Evolutionary conservation across 2,888 invertebrate species (phyloP).

Genomic region (Augochlorella aurata): DNA sequence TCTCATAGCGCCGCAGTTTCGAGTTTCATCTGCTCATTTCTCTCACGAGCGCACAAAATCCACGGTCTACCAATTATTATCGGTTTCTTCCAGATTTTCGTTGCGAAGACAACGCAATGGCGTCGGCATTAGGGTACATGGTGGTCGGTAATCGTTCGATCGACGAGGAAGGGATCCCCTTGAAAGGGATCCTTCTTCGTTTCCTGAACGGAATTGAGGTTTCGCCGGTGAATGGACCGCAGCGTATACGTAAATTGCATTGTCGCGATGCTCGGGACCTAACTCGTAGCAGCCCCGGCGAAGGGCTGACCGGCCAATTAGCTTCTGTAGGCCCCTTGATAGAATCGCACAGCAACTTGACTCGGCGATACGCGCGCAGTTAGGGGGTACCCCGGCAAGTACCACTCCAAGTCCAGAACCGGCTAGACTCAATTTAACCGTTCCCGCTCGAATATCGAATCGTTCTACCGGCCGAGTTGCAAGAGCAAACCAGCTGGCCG

Average conservation of each 20-base stretch:
- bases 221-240: conserved; percentile 63
- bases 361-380: conserved; percentile 57
- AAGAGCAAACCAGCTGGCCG: conserved; percentile 8
- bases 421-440: conserved; percentile 64
- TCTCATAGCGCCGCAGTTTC: too few relatives aligned
- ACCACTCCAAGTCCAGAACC: conserved; percentile 59
- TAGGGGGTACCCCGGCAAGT: conserved; percentile 47
- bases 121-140: not conserved
- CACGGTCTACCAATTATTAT: too few relatives aligned
- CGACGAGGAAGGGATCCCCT: conserved; percentile 35
- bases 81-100: too few relatives aligned
- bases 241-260: conserved; percentile 71
- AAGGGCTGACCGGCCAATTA: conserved; percentile 76
- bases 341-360: conserved; percentile 67
- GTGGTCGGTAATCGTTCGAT: conserved; percentile 25
- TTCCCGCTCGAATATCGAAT: conserved; percentile 60
- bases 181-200: conserved; percentile 64
- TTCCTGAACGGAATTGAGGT: conserved; percentile 68
- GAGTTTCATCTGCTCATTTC: too few relatives aligned
- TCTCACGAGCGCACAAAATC: too few relatives aligned
- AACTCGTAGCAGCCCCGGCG: conserved; percentile 51
- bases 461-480: conserved; percentile 27
- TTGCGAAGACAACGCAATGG: not conserved
- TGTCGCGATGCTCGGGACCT: conserved; percentile 65
- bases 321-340: conserved; percentile 72